Evolutionary conservation across 2,888 invertebrate genomes (phyloP).

Genomic region (Sisyra terminalis): DNA sequence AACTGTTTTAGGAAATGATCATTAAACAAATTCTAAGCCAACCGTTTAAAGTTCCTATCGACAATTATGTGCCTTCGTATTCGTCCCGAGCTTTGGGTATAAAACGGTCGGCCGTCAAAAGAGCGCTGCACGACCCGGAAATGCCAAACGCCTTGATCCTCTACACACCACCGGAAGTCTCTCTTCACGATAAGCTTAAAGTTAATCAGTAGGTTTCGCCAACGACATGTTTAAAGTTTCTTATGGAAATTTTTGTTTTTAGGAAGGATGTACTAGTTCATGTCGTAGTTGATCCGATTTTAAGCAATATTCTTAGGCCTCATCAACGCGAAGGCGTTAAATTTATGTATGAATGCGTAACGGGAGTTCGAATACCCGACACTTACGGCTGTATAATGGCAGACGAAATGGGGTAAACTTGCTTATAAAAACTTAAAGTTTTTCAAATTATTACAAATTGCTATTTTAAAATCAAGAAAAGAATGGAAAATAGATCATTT

Average conservation of each 20-base stretch:
- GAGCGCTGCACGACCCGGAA: slow-evolving; percentile 79
- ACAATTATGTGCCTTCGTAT: slow-evolving; percentile 63
- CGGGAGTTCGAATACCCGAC: slow-evolving; percentile 71
- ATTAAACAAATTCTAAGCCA: slow-evolving; percentile 67
- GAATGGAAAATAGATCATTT: no score
- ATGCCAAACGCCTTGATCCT: slow-evolving; percentile 85
- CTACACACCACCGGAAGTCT: slow-evolving; percentile 66
- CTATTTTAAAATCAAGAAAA: not conserved
- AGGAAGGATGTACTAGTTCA: slow-evolving; percentile 60
- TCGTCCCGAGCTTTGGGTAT: slow-evolving; percentile 68
- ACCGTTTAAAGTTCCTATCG: slow-evolving; percentile 87
- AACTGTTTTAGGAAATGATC: slow-evolving; percentile 65
- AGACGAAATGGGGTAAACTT: slow-evolving; percentile 79
- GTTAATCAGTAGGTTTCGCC: slow-evolving; percentile 37
- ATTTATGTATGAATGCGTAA: slow-evolving; percentile 99
- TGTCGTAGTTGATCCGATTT: slow-evolving; percentile 90
- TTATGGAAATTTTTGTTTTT: slow-evolving; percentile 14
- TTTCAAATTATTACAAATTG: not conserved
- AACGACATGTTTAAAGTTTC: no score
- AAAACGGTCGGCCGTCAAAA: slow-evolving; percentile 38
- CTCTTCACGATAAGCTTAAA: slow-evolving; percentile 78
- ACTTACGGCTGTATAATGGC: slow-evolving; percentile 98
- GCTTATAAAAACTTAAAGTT: not conserved
- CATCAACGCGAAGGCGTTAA: slow-evolving; percentile 98
- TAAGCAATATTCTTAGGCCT: slow-evolving; percentile 81